phyloP scores from a whole-genome alignment of 2,113 vertebrate species.

The Colistium nudipinnis region DNA sequence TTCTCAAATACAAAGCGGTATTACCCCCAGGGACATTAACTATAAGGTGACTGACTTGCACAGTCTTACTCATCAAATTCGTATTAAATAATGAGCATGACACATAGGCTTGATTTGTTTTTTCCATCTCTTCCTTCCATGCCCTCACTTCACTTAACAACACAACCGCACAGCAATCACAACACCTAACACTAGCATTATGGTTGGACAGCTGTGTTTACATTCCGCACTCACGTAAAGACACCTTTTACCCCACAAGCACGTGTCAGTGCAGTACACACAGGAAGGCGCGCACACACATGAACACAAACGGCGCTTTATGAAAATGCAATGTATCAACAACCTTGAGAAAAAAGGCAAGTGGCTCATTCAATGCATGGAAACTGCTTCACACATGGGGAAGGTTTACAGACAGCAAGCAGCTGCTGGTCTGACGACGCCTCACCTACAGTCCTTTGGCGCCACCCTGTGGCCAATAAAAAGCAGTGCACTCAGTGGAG shows the following conservation, averaged over 20 bases:
- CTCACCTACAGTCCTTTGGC: conserved; percentile 48
- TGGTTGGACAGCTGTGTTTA: neutral
- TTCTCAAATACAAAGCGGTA: neutral
- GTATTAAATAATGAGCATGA: neutral
- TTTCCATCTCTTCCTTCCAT: neutral
- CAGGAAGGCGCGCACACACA: neutral
- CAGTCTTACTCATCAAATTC: no score
- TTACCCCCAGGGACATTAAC: neutral
- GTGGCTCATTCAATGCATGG: neutral
- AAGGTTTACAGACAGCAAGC: no score
- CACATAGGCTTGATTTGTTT: no score
- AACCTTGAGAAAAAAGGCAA: neutral
- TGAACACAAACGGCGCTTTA: neutral
- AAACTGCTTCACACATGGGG: neutral
- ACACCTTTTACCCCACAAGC: neutral
- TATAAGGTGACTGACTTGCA: neutral
- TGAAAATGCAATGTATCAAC: neutral
- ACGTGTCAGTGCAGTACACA: neutral
- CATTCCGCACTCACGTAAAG: neutral
- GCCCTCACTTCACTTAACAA: neutral
- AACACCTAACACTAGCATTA: neutral
- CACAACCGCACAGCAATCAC: neutral
- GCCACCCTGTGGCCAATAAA: conserved; percentile 55
- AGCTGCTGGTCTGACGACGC: conserved; percentile 3
- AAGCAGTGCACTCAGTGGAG: neutral